These are phyloP conservation scores for Podocnemis expansa DNA, from an alignment of 2,113 vertebrate species.

Conservation along the genomic window DNA sequence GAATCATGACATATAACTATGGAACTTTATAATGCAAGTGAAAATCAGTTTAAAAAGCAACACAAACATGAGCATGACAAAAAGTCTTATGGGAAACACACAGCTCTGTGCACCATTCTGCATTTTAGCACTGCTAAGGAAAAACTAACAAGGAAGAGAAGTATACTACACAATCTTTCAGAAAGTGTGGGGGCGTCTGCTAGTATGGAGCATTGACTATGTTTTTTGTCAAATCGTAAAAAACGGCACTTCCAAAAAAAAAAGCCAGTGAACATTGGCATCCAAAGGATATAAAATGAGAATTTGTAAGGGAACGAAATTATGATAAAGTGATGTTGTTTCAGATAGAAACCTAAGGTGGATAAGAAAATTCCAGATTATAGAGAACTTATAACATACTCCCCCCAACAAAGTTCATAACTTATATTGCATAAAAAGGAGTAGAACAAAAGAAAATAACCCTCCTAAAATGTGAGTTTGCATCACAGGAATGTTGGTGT, in stretches of 20 bases:
- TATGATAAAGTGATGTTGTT: not conserved
- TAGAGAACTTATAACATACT: not conserved
- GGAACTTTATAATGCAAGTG: not conserved
- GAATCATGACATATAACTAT: not conserved
- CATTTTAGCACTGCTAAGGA: not conserved
- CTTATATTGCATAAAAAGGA: not conserved
- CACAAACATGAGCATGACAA: not conserved
- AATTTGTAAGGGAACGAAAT: not conserved
- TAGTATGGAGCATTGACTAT: not conserved
- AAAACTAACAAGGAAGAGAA: not conserved
- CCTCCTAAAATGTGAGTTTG: not conserved
- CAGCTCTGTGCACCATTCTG: not conserved
- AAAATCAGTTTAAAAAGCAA: constrained; percentile 16
- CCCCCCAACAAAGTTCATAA: not conserved
- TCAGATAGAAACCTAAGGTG: no score
- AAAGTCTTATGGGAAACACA: not conserved
- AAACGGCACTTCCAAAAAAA: not conserved
- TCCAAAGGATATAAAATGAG: not conserved
- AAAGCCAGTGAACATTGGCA: not conserved
- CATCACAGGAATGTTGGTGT: accelerated
- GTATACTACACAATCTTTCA: not conserved
- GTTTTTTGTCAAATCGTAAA: not conserved
- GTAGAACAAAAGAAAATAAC: not conserved
- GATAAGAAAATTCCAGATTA: no score
- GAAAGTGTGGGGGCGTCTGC: not conserved